Percentiles rank a stretch among this genome's conserved stretches.
Conservation (phyloP, 2,888 invertebrate genomes). For the Stramonita haemastoma region DNA sequence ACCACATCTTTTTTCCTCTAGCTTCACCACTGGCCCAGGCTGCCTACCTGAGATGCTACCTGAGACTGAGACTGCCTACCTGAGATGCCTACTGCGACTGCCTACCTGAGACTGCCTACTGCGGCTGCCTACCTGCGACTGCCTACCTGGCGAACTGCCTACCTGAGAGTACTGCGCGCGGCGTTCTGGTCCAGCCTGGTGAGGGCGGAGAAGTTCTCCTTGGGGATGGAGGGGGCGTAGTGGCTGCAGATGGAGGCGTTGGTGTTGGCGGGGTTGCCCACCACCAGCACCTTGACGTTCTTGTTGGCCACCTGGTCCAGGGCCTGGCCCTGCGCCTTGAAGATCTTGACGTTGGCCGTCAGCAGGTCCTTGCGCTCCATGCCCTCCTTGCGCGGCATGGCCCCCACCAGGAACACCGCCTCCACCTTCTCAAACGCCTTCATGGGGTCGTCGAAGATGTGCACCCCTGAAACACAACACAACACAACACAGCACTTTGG, state of each 20-base stretch:
- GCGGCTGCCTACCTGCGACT: too few species aligned
- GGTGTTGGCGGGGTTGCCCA: constrained; percentile 99
- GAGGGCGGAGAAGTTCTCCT: constrained; percentile 97
- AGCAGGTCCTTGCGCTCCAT: constrained; percentile 99
- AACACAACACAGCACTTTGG: constrained; percentile 38
- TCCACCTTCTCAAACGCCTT: constrained; percentile 97
- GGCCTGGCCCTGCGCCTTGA: constrained; percentile 97
- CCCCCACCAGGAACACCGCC: constrained; percentile 96
- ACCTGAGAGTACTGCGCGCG: constrained; percentile 93
- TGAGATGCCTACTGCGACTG: too few species aligned
- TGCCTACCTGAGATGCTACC: too few species aligned
- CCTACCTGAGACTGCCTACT: too few species aligned
- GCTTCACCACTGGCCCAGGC: too few species aligned
- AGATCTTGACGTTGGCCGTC: constrained; percentile 98
- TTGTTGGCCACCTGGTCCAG: constrained; percentile 93
- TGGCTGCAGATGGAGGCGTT: constrained; percentile 97
- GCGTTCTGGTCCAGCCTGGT: constrained; percentile 98
- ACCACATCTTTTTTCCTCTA: too few species aligned
- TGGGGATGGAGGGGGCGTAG: constrained; percentile 94
- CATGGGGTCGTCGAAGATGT: constrained; percentile 91
- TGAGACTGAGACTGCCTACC: too few species aligned
- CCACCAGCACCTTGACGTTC: constrained; percentile 94
- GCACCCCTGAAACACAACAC: constrained; percentile 81
- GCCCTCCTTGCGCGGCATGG: constrained; percentile 97
- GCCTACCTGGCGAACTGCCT: too few species aligned